A percentile compares a stretch with the other conserved stretches of the same genome.
These are phyloP conservation scores for Meloe dianella DNA, from an alignment of 2,888 invertebrate species.

Conservation along the genomic window DNA sequence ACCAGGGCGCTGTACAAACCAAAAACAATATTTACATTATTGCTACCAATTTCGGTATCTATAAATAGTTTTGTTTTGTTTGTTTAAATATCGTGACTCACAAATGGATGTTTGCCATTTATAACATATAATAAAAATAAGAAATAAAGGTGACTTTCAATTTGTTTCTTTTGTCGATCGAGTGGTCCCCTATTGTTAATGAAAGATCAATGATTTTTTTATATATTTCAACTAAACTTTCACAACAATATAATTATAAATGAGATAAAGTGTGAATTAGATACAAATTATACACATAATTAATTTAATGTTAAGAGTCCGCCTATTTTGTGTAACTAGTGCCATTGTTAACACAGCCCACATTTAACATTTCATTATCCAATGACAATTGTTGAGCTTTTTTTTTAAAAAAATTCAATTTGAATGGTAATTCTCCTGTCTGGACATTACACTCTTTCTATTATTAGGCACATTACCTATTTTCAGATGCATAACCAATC, in stretches of 20 bases:
- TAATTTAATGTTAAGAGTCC: constrained; percentile 12
- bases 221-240: not conserved
- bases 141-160: constrained; percentile 28
- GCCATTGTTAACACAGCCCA: constrained; percentile 27
- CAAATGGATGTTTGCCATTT: constrained; percentile 24
- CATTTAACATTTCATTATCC: constrained; percentile 24
- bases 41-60: constrained; percentile 37
- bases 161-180: constrained; percentile 14
- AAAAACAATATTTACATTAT: constrained; percentile 27
- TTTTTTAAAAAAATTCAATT: not conserved
- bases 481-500: no score
- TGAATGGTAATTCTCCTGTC: not conserved
- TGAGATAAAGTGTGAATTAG: constrained; percentile 17
- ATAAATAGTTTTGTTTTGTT: not conserved
- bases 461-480: no score
- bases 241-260: not conserved
- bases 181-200: not conserved
- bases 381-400: not conserved
- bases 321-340: constrained; percentile 24
- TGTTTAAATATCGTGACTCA: constrained; percentile 34
- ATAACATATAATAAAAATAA: constrained; percentile 20
- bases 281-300: constrained; percentile 19
- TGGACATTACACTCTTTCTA: not conserved
- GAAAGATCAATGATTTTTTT: constrained; percentile 15
- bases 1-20: constrained; percentile 35